A percentile compares a stretch with the other conserved stretches of the same genome.
These are phyloP conservation scores for Sebastes wilsoni DNA, from an alignment of 2,797 vertebrate species.

Conservation along the genomic window DNA sequence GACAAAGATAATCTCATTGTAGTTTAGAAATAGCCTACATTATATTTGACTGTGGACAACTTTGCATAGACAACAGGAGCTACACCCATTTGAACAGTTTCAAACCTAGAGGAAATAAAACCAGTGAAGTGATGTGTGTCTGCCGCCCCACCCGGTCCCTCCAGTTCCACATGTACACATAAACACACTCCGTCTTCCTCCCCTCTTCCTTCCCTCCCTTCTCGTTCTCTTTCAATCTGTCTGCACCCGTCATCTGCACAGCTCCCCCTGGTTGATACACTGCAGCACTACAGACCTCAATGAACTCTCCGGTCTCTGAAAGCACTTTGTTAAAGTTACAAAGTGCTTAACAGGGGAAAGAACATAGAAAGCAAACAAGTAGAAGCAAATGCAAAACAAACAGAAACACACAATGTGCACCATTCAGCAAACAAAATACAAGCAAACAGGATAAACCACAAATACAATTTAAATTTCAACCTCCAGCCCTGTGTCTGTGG, in stretches of 20 bases:
- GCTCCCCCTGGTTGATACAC: neutral
- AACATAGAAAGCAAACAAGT: neutral
- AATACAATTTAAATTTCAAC: neutral
- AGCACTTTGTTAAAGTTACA: neutral
- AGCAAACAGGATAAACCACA: neutral
- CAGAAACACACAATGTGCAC: neutral
- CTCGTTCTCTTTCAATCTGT: neutral
- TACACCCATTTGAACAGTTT: neutral
- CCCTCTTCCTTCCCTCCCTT: neutral
- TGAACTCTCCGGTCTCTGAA: neutral
- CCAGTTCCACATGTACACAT: neutral
- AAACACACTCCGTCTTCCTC: neutral
- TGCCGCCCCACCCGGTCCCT: neutral
- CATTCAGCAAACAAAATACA: neutral
- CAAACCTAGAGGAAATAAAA: neutral
- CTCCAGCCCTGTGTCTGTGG: too few species aligned
- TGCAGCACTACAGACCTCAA: neutral
- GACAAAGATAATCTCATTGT: neutral
- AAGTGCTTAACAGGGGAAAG: neutral
- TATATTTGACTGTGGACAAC: neutral
- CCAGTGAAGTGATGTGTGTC: neutral
- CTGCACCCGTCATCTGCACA: neutral
- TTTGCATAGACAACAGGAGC: neutral
- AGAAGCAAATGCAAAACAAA: too few species aligned
- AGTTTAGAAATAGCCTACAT: neutral